These are phyloP conservation scores for Brachionus asplanchnoidis DNA, from an alignment of 1,140 invertebrate genomes.

Conservation along the genomic window DNA sequence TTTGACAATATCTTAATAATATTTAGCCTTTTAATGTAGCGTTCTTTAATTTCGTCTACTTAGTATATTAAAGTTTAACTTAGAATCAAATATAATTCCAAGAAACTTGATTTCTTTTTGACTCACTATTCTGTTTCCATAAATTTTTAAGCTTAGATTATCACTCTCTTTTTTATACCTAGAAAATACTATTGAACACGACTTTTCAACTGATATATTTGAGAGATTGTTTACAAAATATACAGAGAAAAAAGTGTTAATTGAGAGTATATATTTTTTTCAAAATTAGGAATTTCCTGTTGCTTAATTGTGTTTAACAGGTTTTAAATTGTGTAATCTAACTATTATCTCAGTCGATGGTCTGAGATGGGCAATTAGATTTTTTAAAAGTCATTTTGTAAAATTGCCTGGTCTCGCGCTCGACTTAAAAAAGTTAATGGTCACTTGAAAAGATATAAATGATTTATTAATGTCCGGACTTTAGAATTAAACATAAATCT, in stretches of 20 bases:
- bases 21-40: no score
- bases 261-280: neutral
- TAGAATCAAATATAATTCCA: no score
- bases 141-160: no score
- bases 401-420: neutral
- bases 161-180: no score
- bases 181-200: no score
- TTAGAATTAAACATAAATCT: neutral
- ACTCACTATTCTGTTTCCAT: no score
- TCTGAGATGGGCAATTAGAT: neutral
- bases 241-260: slow-evolving; percentile 23
- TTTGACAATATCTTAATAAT: no score
- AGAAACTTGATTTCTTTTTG: no score
- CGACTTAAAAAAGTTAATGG: neutral
- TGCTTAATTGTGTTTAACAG: slow-evolving; percentile 36
- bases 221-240: slow-evolving; percentile 16
- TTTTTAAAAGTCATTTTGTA: neutral
- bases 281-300: slow-evolving; percentile 21
- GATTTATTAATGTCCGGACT: slow-evolving; percentile 29
- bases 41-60: no score
- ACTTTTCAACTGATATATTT: no score
- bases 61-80: no score
- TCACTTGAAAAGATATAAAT: slow-evolving; percentile 1
- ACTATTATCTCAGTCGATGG: neutral
- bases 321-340: slow-evolving; percentile 19